Base-by-base conservation (phyloP, 2,888 invertebrate species). In the Pteria penguin region DNA sequence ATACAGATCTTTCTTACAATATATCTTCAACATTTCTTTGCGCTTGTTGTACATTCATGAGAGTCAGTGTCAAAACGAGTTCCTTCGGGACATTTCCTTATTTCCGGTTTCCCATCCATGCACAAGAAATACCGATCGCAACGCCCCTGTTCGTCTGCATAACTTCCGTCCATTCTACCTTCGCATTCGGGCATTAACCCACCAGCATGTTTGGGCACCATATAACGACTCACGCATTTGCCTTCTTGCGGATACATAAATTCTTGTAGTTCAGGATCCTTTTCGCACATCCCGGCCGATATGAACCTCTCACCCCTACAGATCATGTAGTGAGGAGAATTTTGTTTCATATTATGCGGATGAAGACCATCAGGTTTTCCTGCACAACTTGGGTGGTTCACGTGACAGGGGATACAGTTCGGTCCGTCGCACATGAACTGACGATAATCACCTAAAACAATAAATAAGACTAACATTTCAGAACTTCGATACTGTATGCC, bases 381-480 rank as follows among this genome's bases (percentile, higher is more conserved):
- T 14, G 72, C 77, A 31, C 84, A 84, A 58, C 78, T 82, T 32
- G 82, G 80, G 11, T 76, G 65, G 5, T 74, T 18, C 1, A 78
- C 68, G 5, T n/a, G 8, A 55, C 84, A 84, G 1, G 84, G 84
- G 1, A 71, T 67, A 58, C 81, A 82, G 72, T 84, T 82, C 5
- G 82, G 68, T 5, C 66, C 61, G 22, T 31, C 52, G 55, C 81
- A 82, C 45, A 65, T 57, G 65, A 76, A 76, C 22, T 60, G 55
- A 57, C 77, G 60, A 66, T 84, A 84, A 22, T 82, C 68, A 67
- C 83, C 83, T 84, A 57, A 0, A 78, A 68, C 26, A 26, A 26
- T n/a, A n/a, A n/a, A n/a, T n/a, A n/a, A n/a, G n/a, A n/a, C n/a
- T n/a, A n/a, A n/a, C n/a, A n/a, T n/a, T n/a, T n/a, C n/a, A n/a